phyloP scores from a whole-genome alignment of 2,113 vertebrate genomes.

The rat (Rattus norvegicus) region GRCr8 NC_086026.1:50856501-50857000 shows the following conservation, averaged over 20 bases:
- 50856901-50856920: conserved; percentile 38
- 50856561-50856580: conserved; percentile 20
- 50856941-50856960: neutral
- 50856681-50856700: neutral
- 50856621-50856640: neutral
- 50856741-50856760: neutral
- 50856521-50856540: neutral
- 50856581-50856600: neutral
- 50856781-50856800: neutral
- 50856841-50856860: conserved; percentile 46
- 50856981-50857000: conserved; percentile 21
- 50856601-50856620: neutral
- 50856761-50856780: conserved; percentile 4
- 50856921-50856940: conserved; percentile 18
- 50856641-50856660: neutral
- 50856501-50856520: neutral
- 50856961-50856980: conserved; percentile 26
- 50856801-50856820: conserved; percentile 42
- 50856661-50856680: neutral
- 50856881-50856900: conserved; percentile 34
- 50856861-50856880: conserved; percentile 35
- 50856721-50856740: neutral
- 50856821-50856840: conserved; percentile 53
- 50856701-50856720: neutral
- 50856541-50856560: neutral